Evolutionary conservation across 2,113 vertebrate species (phyloP).

Genomic region (Perca flavescens): DNA sequence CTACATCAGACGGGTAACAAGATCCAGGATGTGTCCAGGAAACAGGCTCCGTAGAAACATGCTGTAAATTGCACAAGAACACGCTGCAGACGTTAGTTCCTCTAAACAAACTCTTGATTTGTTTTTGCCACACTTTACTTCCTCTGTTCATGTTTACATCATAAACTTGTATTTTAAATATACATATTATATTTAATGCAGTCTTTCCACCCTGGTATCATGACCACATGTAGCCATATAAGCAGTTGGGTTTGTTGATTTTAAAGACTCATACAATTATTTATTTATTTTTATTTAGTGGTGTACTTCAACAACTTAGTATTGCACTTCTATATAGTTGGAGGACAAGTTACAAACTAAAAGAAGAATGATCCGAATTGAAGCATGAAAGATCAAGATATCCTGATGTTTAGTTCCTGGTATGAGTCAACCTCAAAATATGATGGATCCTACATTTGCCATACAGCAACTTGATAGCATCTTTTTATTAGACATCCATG

Average conservation of each 20-base stretch:
- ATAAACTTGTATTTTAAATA: not conserved
- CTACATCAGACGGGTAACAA: slow-evolving; percentile 59
- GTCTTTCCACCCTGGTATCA: not conserved
- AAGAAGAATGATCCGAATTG: not conserved
- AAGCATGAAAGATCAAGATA: not conserved
- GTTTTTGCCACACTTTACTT: not conserved
- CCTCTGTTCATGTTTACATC: slow-evolving; percentile 17
- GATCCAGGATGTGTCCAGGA: slow-evolving; percentile 69
- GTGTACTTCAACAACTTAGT: not conserved
- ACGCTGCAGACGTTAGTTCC: slow-evolving; percentile 14
- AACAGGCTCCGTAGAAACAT: slow-evolving; percentile 15
- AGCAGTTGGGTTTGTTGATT: not conserved
- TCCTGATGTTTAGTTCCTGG: not conserved
- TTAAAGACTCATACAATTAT: not conserved
- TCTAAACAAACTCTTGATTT: slow-evolving; percentile 59
- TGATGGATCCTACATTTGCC: not conserved
- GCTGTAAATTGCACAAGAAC: slow-evolving; percentile 36
- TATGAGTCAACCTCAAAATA: not conserved
- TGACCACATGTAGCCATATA: not conserved
- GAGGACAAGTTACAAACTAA: not conserved
- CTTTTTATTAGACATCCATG: not conserved
- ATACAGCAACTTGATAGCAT: not conserved
- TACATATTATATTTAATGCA: slow-evolving; percentile 22
- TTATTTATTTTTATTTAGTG: not conserved
- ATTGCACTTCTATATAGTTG: not conserved